Conservation (phyloP, 2,888 invertebrate genomes). For the Gymnosoma rotundatum region DNA sequence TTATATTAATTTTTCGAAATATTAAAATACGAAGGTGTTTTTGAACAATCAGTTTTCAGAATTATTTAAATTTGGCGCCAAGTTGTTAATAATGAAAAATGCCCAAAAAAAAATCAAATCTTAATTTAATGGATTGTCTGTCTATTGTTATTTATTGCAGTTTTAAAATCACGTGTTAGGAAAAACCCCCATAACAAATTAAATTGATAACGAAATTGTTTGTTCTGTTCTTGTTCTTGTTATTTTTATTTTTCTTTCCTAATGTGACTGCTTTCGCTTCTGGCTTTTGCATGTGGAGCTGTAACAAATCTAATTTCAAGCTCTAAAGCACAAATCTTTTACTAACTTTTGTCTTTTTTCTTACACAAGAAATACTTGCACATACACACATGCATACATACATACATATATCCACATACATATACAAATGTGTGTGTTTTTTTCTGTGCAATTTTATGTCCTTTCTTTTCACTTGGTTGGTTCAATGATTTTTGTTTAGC, state of each 20-base stretch:
- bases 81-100: conserved; percentile 21
- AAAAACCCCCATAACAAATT: conserved; percentile 60
- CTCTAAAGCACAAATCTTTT: conserved; percentile 60
- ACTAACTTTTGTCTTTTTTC: conserved; percentile 32
- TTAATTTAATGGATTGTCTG: background rate
- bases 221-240: background rate
- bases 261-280: conserved; percentile 36
- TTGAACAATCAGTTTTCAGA: background rate
- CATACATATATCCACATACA: no score
- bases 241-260: background rate
- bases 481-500: conserved; percentile 59
- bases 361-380: background rate
- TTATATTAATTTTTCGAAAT: background rate
- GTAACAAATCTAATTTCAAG: conserved; percentile 70
- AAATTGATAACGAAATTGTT: conserved; percentile 35
- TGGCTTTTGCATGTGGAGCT: conserved; percentile 6
- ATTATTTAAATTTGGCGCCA: conserved; percentile 39
- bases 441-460: conserved; percentile 39
- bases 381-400: no score
- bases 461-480: conserved; percentile 62
- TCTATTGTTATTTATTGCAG: conserved; percentile 23
- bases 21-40: background rate
- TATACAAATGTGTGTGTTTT: background rate
- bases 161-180: conserved; percentile 59
- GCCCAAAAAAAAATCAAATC: background rate